These are phyloP conservation scores for Colius striatus DNA, from an alignment of 2,113 vertebrate genomes.

Conservation along the genomic window DNA sequence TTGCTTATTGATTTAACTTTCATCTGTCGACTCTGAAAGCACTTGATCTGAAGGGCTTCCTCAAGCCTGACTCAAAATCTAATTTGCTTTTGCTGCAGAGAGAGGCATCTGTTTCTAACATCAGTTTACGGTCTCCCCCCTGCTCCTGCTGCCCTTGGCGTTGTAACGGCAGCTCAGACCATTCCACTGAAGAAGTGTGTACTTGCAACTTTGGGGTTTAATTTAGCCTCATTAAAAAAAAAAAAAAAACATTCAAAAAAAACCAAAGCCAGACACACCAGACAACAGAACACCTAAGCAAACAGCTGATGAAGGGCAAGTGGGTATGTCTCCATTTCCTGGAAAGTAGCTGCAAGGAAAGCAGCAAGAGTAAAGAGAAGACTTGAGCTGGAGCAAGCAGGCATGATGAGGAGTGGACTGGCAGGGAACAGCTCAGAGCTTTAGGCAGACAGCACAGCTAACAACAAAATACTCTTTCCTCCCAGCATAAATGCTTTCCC, in stretches of 20 bases:
- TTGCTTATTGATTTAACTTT: neutral
- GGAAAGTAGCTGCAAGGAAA: neutral
- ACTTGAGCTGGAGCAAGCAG: neutral
- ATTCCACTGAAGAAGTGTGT: neutral
- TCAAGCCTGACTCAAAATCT: neutral
- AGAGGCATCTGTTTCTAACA: neutral
- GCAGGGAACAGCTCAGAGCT: neutral
- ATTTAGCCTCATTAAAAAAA: neutral
- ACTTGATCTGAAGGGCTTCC: neutral
- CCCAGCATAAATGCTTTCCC: rapidly evolving
- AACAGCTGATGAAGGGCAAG: neutral
- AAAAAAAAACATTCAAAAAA: too few relatives aligned
- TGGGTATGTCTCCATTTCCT: neutral
- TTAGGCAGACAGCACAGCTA: neutral
- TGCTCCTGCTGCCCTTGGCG: neutral
- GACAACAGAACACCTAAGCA: too few relatives aligned
- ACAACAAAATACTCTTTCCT: neutral
- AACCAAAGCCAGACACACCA: too few relatives aligned
- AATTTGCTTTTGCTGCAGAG: neutral
- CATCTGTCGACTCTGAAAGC: neutral
- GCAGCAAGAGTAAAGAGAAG: neutral
- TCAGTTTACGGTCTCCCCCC: neutral
- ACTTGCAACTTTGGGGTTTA: neutral
- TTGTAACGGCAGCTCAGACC: neutral
- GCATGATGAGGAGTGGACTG: neutral